Evolutionary conservation across 2,113 vertebrate genomes (phyloP), one percentile per base, ranked within the genome.

Genomic region (Poeciliopsis retropinna): DNA sequence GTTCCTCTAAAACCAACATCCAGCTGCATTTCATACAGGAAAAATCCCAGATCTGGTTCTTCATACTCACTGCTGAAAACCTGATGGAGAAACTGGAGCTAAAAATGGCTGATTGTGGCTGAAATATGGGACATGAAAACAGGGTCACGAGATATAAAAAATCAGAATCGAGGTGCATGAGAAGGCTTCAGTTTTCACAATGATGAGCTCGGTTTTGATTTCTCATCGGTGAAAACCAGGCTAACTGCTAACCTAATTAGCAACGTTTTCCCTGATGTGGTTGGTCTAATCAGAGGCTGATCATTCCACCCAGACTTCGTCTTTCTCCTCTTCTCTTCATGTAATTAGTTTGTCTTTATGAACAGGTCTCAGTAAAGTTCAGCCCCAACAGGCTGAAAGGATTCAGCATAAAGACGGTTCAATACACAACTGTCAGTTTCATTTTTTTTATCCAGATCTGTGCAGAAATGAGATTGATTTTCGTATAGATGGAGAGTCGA

Each of bases 221-320:
- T 63, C 74, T 61, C 34, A 25, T 72, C 47, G 64, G 75, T 73
- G 68, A 61, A 83, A 87, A 83, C 60, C 82, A 79, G 80, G 79
- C 74, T 84, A 82, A 82, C 82, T 27, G 72, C 67, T 83, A 83
- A 80, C 75, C 80, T 78, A 83, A 87, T 85, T 83, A 86, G 72
- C 71, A 22, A n/a, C 15, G 67, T 61, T 72, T 60, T 85, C 81
- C 76, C 78, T 75, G 72, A 73, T 77, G 78, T 81, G 81, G 19
- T 66, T 85, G 73, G 28, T 51, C 74, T 62, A 86, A 84, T 75
- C 74, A 77, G 69, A 81, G 9, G 51, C 74, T 62, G 61, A 71
- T 80, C 72, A 82, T 84, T 86, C 78, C 71, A 81, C 84, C 65
- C 75, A 67, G 78, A 32, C 22, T 62, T 34, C 61, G 30, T 31